Base-by-base conservation (phyloP, 1,140 invertebrate species). In the Orchestia grillus region DNA sequence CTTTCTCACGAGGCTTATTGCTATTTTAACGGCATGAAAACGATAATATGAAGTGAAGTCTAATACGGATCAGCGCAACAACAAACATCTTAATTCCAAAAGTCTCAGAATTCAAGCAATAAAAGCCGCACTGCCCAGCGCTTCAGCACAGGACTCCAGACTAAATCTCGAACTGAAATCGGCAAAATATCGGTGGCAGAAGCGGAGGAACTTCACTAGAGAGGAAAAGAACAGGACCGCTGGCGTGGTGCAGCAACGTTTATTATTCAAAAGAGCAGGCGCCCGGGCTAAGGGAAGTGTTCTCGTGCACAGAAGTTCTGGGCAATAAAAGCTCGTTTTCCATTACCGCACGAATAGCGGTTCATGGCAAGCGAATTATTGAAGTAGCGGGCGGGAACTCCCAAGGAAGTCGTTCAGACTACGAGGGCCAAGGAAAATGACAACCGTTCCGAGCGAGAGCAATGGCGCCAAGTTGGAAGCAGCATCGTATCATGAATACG, bases 251-350 rank as follows among this genome's bases (percentile, higher is more conserved):
- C 23, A 42, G 88, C 43, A 41, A 41, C 43, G 41, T 90, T 90
- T 36, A 90, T 90, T 90, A 90, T 90, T 90, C 88, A 90, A 77
- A 77, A 44, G 88, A 41, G 88, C 88, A 44, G n/a, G 88, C 11
- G 15, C n/a, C 41, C 36, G 4, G 41, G 8, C 41, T 6, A 28
- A 15, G n/a, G 41, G 88, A 90, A 90, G 88, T 90, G n/a, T 90
- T 90, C 88, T 16, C 41, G 41, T 41, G 88, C 88, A 28, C n/a
- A 42, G 88, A 90, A 90, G 88, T 90, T 90, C 88, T 42, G 88
- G 11, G 88, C 43, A 90, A 90, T 90, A 43, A 42, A 90, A 90
- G 88, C 88, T 90, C 88, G 41, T 90, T 90, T 90, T 90, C 88
- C 88, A 90, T 90, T 90, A 90, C 88, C 3, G 88, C 88, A 90